Base-by-base conservation (phyloP, 2,888 invertebrate species). In the Carabus problematicus region DNA sequence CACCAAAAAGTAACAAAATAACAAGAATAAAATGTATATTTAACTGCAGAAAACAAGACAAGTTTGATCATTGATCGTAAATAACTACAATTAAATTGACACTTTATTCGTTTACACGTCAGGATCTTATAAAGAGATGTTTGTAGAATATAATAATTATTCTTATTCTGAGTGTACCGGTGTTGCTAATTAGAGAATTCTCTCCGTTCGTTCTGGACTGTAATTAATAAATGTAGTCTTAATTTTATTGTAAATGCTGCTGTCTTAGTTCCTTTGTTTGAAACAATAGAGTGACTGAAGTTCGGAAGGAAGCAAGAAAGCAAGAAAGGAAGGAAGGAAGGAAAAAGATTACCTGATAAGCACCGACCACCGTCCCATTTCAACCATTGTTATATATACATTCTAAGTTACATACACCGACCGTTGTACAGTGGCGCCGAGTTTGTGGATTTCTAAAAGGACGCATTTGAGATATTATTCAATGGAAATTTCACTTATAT, bases 281-380 rank as follows among this genome's bases (percentile, higher is more conserved):
- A 54, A 66, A 66, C 59, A 66, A 56, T 29, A 40, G 52, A 54
- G 41, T 43, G 14, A 14, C 56, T 71, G 58, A 61, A 63, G 54
- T 55, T 41, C 43, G 70, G 60, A 52, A 60, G 68, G 60, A 61
- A 54, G 68, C 14, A 60, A 60, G 45, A 54, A 60, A 60, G 70
- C 70, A 70, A 68, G 68, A 52, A 69, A 63, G 61, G 45, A 52
- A 66, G 69, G 71, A 71, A 72, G 71, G 71, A 71, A 73, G 71
- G 71, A 72, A 71, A 64, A 40, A 45, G 66, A 59, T 66, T 59
- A 66, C 14, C 47, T 58, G 58, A 58, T 66, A 66, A 66, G 59
- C 52, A 63, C 41, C 45, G 8, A 9, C 16, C 59, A 18, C 39
- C 59, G 59, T 19, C 45, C n/a, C 45, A 11, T 45, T 52, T 39